Percentiles rank a stretch among this genome's conserved stretches.
Evolutionary conservation across 2,797 vertebrate genomes (phyloP).

Genomic region (Geotria australis): DNA sequence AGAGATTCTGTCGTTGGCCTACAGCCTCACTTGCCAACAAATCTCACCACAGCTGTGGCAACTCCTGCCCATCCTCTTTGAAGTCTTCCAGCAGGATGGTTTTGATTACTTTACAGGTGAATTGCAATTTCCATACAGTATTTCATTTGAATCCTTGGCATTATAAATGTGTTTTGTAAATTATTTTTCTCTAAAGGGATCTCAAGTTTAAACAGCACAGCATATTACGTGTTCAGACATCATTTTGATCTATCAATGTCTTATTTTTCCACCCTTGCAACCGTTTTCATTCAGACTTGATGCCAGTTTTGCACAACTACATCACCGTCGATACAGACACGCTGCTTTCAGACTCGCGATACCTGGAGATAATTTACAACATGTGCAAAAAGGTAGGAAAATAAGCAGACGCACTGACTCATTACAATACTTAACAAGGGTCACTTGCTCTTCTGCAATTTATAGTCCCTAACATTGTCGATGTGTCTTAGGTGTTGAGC

Average conservation of each 20-base stretch:
- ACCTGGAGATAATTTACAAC: slow-evolving; percentile 91
- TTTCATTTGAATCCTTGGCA: background rate
- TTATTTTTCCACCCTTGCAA: background rate
- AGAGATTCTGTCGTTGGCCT: slow-evolving; percentile 88
- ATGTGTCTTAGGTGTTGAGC: slow-evolving; percentile 35
- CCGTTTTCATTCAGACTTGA: slow-evolving; percentile 42
- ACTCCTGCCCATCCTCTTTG: slow-evolving; percentile 73
- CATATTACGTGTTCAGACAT: background rate
- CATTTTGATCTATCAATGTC: background rate
- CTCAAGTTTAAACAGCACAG: too few relatives aligned
- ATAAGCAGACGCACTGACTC: too few relatives aligned
- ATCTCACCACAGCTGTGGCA: slow-evolving; percentile 98
- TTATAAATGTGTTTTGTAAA: background rate
- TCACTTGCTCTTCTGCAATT: too few relatives aligned
- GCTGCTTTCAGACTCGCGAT: slow-evolving; percentile 83
- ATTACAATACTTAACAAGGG: too few relatives aligned
- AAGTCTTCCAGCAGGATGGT: slow-evolving; percentile 94
- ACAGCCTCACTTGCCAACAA: slow-evolving; percentile 92
- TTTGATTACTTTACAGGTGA: slow-evolving; percentile 97
- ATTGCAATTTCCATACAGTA: too few relatives aligned
- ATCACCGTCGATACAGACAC: slow-evolving; percentile 92
- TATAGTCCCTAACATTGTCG: too few relatives aligned
- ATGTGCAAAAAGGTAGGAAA: slow-evolving; percentile 92
- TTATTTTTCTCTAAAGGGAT: too few relatives aligned
- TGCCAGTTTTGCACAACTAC: slow-evolving; percentile 97